Evolutionary conservation across 2,113 vertebrate genomes (phyloP).

Genomic region (Nematolebias whitei): DNA sequence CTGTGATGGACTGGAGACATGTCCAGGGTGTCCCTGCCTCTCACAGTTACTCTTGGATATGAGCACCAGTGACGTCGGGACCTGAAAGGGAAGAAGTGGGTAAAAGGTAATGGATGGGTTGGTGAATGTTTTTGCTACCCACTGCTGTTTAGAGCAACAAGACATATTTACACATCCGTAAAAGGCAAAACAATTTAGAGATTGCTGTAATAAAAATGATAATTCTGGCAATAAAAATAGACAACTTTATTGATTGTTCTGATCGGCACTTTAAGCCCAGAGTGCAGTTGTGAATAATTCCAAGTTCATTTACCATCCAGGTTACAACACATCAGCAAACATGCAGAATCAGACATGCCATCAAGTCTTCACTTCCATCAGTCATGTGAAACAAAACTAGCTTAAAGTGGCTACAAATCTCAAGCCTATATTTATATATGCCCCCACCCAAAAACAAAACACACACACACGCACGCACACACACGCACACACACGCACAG

Average conservation of each 20-base stretch:
- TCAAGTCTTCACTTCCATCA: slow-evolving; percentile 15
- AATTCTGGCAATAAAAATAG: slow-evolving; percentile 59
- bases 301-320: slow-evolving; percentile 26
- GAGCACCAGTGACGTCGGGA: no score
- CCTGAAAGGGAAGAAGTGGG: no score
- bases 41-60: no score
- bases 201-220: neutral
- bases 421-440: slow-evolving; percentile 13
- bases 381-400: slow-evolving; percentile 15
- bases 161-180: neutral
- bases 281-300: slow-evolving; percentile 44
- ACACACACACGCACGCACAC: no score
- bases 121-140: no score
- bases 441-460: no score
- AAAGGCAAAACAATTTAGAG: neutral
- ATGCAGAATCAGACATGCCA: slow-evolving; percentile 59
- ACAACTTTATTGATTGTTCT: slow-evolving; percentile 64
- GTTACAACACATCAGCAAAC: slow-evolving; percentile 37
- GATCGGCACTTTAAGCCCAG: slow-evolving; percentile 37
- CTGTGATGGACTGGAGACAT: no score
- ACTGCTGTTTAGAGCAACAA: neutral
- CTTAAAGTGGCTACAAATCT: slow-evolving; percentile 8
- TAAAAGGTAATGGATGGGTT: no score
- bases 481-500: no score
- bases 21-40: no score